Base-by-base conservation (phyloP, 1,140 invertebrate species). In the Plectus sambesii region DNA sequence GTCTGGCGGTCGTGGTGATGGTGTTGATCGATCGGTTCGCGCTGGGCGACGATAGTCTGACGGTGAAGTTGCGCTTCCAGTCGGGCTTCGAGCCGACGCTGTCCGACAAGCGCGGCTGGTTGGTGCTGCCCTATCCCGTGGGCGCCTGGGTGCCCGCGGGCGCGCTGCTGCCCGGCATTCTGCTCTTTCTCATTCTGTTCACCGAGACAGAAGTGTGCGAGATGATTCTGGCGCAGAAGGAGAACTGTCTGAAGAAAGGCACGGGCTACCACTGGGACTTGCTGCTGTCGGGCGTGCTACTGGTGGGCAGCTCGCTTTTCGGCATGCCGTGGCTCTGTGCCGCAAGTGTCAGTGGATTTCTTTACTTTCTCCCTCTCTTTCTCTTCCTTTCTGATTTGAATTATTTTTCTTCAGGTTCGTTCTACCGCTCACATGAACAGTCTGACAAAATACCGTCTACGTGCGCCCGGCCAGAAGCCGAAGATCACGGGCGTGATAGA, bases 181-280 rank as follows among this genome's bases (percentile, higher is more conserved):
- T 94, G 19, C 81, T 90, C 26, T 92, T 90, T 64, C 88, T 92
- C 56, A 78, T 93, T 8, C 77, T 92, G 12, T 93, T 92, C 69
- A 85, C 93, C 82, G 89, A 94, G 71, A 87, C 85, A 1, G 85
- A 92, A 63, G 90, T 94, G 56, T 85, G 84, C 33, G 86, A 90
- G 83, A 74, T 92, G 59, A 88, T 93, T 55, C 81, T 93, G 45
- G 82, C 84, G 66, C 92, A 92, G 62, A 87, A 87, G 49, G 87
- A 92, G 62, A 76, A 85, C 5, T 84, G 83, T 57, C 69, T 92
- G 46, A 79, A 81, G 57, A 93, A 94, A 70, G 88, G 89, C 15
- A 82, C 82, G 44, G 89, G 89, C 2, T 87, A 87, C 60, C 88
- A 93, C 72, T 78, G 89, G 75, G 89, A 94, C 69, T 84, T 93